Evolutionary conservation across 1,140 invertebrate species (phyloP), one percentile per base, ranked within the genome.

Genomic region (Polypedilum pembai): DNA sequence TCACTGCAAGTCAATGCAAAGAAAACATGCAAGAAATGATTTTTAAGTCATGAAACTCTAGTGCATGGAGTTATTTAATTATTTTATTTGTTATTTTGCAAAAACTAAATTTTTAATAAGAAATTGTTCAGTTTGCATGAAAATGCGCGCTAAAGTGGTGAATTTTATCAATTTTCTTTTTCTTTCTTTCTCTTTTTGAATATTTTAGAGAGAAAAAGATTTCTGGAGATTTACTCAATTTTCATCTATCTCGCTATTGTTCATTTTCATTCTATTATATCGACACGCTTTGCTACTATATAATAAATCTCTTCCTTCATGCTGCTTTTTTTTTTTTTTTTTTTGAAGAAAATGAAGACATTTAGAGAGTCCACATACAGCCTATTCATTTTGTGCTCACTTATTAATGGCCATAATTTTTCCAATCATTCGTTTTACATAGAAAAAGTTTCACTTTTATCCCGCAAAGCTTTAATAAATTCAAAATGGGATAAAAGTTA

Each of bases 351-450:
- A 56, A n/a, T 56, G 4, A n/a, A n/a, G 12, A n/a, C 15, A 4
- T n/a, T 56, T 4, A 15, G 15, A 56, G n/a, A 56, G n/a, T 4
- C 12, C 12, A n/a, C 12, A 4, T 56, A n/a, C n/a, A n/a, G 12
- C n/a, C 45, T 15, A 12, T 12, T 56, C 45, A n/a, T n/a, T n/a
- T 56, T 56, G 45, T 56, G 4, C 12, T 56, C n/a, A 12, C 45
- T 56, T 56, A 56, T 56, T 56, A 56, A 56, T 56, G 45, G 45
- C 45, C 12, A n/a, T 56, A 56, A 56, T 56, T 56, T 56, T 56
- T 56, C 12, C 45, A 56, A 56, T 56, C 12, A 15, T 15, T 56
- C 45, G 45, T 56, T n/a, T 56, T 56, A 33, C 24, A 5, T 5
- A 33, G 24, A 33, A 33, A 33, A 33, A 33, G 24, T 33, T 33